Conservation (phyloP, 2,888 invertebrate species). For the Drosophila cyrtoloma region DNA sequence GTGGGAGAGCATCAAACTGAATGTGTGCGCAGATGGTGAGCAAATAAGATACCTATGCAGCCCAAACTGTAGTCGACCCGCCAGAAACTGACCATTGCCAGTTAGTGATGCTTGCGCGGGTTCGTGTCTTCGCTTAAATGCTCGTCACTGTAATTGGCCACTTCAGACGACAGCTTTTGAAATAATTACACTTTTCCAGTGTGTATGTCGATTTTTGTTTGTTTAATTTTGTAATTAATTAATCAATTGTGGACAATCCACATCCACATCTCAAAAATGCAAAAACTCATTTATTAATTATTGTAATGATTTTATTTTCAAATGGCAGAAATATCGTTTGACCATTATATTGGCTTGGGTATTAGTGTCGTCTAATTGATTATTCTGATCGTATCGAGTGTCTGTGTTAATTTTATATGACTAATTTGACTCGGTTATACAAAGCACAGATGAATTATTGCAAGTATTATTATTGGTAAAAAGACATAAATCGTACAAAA, state of each 20-base stretch:
- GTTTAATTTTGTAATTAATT: not conserved
- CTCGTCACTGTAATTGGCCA: not conserved
- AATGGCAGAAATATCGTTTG: conserved; percentile 72
- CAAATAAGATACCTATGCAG: conserved; percentile 27
- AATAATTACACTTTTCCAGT: not conserved
- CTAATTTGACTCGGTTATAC: conserved; percentile 81
- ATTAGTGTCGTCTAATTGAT: conserved; percentile 75
- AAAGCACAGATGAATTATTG: conserved; percentile 68
- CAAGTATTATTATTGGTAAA: conserved; percentile 41
- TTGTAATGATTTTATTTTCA: conserved; percentile 53
- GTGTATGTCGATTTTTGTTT: not conserved
- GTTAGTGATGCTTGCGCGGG: conserved; percentile 25
- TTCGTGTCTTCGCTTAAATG: conserved; percentile 44
- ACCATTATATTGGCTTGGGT: conserved; percentile 58
- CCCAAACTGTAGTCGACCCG: conserved; percentile 34
- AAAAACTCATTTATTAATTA: conserved; percentile 13
- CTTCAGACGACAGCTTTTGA: not conserved
- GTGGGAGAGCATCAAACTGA: conserved; percentile 36
- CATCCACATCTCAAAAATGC: not conserved
- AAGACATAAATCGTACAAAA: conserved; percentile 57
- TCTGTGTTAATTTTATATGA: conserved; percentile 71
- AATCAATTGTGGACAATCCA: not conserved
- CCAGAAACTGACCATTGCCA: conserved; percentile 1
- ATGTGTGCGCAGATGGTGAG: conserved; percentile 25
- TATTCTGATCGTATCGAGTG: conserved; percentile 43